Percentiles rank a stretch among this genome's conserved stretches.
These are phyloP conservation scores for Podilymbus podiceps DNA, from an alignment of 2,113 vertebrate genomes.

Conservation along the genomic window DNA sequence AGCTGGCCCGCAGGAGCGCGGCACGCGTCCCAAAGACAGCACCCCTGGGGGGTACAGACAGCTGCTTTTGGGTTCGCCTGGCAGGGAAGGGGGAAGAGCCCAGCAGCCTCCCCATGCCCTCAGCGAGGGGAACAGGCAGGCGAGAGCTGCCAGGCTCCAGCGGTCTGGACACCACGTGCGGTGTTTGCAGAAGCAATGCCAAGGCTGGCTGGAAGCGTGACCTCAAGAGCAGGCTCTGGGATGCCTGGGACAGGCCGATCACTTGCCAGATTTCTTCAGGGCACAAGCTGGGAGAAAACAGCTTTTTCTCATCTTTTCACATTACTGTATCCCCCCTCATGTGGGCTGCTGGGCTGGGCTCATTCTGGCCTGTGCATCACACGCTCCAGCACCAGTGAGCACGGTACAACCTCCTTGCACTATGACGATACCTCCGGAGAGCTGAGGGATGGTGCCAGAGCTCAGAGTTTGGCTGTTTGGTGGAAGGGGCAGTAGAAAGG, in stretches of 20 bases:
- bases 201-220: not conserved
- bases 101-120: not conserved
- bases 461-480: accelerated
- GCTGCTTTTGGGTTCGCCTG: not conserved
- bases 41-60: not conserved
- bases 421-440: not conserved
- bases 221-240: not conserved
- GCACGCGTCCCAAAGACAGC: not conserved
- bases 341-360: not conserved
- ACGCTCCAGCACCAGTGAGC: accelerated
- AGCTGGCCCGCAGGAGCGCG: not conserved
- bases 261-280: not conserved
- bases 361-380: not conserved
- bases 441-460: not conserved
- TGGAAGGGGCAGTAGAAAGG: not conserved
- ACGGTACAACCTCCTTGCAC: accelerated
- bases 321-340: not conserved
- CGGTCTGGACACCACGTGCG: not conserved
- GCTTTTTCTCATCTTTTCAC: not conserved
- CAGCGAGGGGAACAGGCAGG: not conserved
- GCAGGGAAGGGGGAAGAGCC: not conserved
- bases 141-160: accelerated
- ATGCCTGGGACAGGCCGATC: not conserved
- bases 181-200: not conserved
- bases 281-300: not conserved